Percentiles rank a stretch among this genome's conserved stretches.
These are phyloP conservation scores for Clarias fuscus DNA, from an alignment of 2,797 vertebrate genomes.

Conservation along the genomic window DNA sequence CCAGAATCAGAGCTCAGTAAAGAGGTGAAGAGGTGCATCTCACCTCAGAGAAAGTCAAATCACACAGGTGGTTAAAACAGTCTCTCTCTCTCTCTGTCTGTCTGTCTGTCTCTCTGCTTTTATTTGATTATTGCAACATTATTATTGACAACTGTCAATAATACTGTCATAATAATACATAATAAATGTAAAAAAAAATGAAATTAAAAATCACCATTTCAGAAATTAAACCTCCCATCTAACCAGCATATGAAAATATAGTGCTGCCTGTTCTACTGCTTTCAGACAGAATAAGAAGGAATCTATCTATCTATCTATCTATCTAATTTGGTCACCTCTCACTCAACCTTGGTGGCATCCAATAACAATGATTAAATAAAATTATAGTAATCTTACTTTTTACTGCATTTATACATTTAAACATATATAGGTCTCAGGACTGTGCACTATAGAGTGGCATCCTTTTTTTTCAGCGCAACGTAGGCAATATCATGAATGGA, in stretches of 20 bases:
- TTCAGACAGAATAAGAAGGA: not conserved
- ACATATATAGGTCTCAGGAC: too few species aligned
- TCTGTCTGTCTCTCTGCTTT: not conserved
- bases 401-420: not conserved
- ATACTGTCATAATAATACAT: too few species aligned
- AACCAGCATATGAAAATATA: not conserved
- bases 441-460: too few species aligned
- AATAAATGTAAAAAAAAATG: too few species aligned
- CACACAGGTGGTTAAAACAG: not conserved
- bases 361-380: not conserved
- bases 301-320: not conserved
- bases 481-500: too few species aligned
- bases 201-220: too few species aligned
- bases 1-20: not conserved
- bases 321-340: not conserved
- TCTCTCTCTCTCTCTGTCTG: not conserved
- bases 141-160: too few species aligned
- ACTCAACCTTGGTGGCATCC: not conserved
- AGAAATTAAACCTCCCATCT: not conserved
- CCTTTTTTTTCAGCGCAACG: too few species aligned
- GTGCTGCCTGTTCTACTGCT: too few species aligned
- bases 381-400: not conserved
- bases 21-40: not conserved
- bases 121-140: not conserved
- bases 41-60: not conserved